Evolutionary conservation across 2,888 invertebrate genomes (phyloP).

Genomic region (Spatulosminthurus flaviceps): DNA sequence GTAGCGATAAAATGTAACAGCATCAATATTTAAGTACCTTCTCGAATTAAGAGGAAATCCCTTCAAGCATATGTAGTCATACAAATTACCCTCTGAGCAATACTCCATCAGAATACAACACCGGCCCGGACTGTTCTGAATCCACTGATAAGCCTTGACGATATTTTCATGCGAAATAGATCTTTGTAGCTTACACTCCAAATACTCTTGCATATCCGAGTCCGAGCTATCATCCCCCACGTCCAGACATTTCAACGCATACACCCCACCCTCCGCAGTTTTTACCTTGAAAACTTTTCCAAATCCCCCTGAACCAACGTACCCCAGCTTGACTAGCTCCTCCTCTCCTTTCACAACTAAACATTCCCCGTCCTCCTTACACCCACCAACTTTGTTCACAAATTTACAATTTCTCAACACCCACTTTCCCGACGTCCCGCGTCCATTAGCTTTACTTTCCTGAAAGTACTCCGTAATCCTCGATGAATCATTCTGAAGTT

Average conservation of each 20-base stretch:
- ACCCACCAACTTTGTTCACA: no score
- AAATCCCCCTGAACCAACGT: slow-evolving; percentile 1
- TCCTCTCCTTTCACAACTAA: no score
- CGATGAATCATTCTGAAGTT: no score
- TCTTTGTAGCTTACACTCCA: slow-evolving; percentile 27
- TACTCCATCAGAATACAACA: slow-evolving; percentile 31
- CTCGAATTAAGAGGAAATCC: not conserved
- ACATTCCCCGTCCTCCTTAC: no score
- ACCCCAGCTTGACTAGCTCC: no score
- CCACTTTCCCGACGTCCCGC: no score
- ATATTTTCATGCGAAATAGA: slow-evolving; percentile 27
- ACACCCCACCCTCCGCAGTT: no score
- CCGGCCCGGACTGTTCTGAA: not conserved
- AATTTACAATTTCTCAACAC: no score
- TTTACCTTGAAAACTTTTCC: slow-evolving; percentile 8
- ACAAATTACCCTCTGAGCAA: slow-evolving; percentile 29
- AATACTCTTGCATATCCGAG: no score
- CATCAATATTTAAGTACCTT: not conserved
- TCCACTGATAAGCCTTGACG: slow-evolving; percentile 26
- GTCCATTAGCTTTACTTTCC: no score
- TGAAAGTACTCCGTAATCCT: no score
- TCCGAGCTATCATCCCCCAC: not conserved
- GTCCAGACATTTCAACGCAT: not conserved
- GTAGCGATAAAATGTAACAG: not conserved
- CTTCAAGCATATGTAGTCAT: slow-evolving; percentile 30